Evolutionary conservation across 2,797 vertebrate genomes (phyloP).

Genomic region (Coregonus sp.): DNA sequence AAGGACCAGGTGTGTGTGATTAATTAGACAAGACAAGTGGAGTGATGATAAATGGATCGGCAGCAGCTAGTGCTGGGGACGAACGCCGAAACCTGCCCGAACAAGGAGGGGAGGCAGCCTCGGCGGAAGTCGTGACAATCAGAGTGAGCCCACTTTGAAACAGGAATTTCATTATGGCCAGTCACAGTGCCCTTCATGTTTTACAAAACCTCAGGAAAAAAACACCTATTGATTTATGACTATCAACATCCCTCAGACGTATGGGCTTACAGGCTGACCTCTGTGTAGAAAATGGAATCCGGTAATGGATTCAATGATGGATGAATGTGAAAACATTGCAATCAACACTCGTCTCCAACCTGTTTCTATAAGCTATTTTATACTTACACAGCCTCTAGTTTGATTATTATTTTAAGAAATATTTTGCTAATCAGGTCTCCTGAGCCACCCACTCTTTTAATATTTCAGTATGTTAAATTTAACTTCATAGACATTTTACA

Average conservation of each 20-base stretch:
- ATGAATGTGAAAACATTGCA: slow-evolving; percentile 30
- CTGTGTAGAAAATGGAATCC: slow-evolving; percentile 19
- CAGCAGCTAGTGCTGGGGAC: too few species aligned
- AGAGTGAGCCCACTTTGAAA: neutral
- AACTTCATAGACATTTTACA: neutral
- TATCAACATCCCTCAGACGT: slow-evolving; percentile 21
- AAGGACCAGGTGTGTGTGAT: too few species aligned
- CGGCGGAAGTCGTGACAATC: neutral
- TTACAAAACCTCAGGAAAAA: slow-evolving; percentile 7
- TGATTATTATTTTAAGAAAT: slow-evolving; percentile 38
- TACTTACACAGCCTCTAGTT: slow-evolving; percentile 17
- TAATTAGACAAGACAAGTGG: too few species aligned
- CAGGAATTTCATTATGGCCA: neutral
- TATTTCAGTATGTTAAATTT: slow-evolving; percentile 15
- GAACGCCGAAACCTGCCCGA: too few species aligned
- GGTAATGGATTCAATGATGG: slow-evolving; percentile 34
- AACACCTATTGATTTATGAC: slow-evolving; percentile 26
- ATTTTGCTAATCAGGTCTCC: slow-evolving; percentile 32
- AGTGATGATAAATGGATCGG: too few species aligned
- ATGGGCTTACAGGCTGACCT: slow-evolving; percentile 18
- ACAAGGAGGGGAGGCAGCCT: too few species aligned
- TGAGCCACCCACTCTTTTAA: slow-evolving; percentile 19
- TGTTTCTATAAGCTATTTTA: slow-evolving; percentile 10
- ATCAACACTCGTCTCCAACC: slow-evolving; percentile 23
- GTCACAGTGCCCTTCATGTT: slow-evolving; percentile 2